Conservation (phyloP, 2,113 vertebrate genomes). For the Stegostoma tigrinum region DNA sequence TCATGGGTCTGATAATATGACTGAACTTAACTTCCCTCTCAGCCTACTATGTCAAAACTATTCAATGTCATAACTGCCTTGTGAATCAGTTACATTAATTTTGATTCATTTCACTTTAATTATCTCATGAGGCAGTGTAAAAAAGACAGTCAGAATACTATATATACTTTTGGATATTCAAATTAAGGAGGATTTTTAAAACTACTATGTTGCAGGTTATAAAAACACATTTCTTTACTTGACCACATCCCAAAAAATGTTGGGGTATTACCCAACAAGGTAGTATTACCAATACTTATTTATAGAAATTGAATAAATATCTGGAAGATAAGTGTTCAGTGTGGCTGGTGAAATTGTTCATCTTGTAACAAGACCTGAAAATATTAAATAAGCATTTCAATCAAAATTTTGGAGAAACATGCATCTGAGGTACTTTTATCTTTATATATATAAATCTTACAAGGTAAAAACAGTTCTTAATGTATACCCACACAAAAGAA, state of each 20-base stretch:
- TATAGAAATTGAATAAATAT: slow-evolving; percentile 31
- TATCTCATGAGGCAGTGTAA: neutral
- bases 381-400: slow-evolving; percentile 35
- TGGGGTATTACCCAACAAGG: neutral
- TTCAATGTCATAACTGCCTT: neutral
- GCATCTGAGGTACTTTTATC: slow-evolving; percentile 36
- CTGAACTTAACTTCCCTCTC: neutral
- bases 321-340: slow-evolving; percentile 24
- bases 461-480: slow-evolving; percentile 35
- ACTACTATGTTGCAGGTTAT: neutral
- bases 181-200: neutral
- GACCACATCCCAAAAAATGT: neutral
- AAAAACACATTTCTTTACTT: slow-evolving; percentile 25
- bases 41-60: neutral
- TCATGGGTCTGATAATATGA: neutral
- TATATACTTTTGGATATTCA: slow-evolving; percentile 16
- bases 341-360: slow-evolving; percentile 13
- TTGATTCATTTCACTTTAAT: neutral
- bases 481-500: slow-evolving; percentile 19
- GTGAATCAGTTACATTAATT: neutral
- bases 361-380: slow-evolving; percentile 28
- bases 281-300: slow-evolving; percentile 1
- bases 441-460: slow-evolving; percentile 34
- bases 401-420: slow-evolving; percentile 32
- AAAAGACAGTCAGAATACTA: neutral